Base-by-base conservation (phyloP, 2,888 invertebrate genomes). In the Carterocephalus palaemon region DNA sequence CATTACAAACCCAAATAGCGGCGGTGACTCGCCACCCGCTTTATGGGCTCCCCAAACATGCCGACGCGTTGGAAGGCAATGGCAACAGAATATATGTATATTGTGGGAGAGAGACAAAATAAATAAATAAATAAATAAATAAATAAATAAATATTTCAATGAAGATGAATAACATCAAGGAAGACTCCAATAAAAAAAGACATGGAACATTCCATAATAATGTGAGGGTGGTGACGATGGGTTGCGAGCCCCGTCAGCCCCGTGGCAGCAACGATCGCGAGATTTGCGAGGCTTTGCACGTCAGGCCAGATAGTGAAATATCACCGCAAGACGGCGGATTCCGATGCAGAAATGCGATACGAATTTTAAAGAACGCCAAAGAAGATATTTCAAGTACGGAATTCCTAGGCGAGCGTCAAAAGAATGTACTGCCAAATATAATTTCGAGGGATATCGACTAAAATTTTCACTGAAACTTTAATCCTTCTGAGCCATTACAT, bases 251-350 rank as follows among this genome's bases (percentile, higher is more conserved):
- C 36, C 19, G 12, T n/a, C n/a, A n/a, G n/a, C n/a, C 37, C 15
- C 34, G 13, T 37, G 29, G 37, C 45, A 45, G 31, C 45, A 45
- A 29, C 37, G 31, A 45, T 45, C 36, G 37, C 31, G 23, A 37
- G 45, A 37, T 31, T 37, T 45, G 37, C 31, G 23, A 37, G 45
- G 45, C 37, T 37, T 45, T 45, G 36, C 43, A 43, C 36, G 37
- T 45, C 45, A 37, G 9, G 45, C 31, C 31, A 45, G 31, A 37
- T 45, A 45, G 37, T 37, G 45, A 45, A 45, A 45, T 45, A 45
- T 45, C 45, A 37, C 45, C 45, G 31, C 45, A 32, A 45, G 37
- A 45, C 9, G 31, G 23, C 12, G 31, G 31, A 45, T 45, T 45
- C 45, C 31, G 24, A 37, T 37, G 37, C 31, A 37, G 31, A 24